Base-by-base conservation (phyloP, 92 coral and sea anemone species). In the Palythoa heliodiscus region DNA sequence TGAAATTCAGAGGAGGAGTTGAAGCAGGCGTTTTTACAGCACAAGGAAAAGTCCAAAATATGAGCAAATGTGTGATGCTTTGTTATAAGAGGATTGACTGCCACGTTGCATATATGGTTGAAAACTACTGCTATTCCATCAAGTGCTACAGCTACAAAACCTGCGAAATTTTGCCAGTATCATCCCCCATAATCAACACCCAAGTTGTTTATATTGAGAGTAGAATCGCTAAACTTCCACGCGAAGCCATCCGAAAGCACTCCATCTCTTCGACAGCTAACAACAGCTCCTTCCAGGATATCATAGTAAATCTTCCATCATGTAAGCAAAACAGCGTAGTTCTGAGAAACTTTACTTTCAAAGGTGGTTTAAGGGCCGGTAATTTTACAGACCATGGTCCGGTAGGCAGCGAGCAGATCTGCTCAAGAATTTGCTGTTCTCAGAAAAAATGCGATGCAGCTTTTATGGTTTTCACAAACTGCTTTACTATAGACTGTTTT, bases 291-390 rank as follows among this genome's bases (percentile, higher is more conserved):
- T 20, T 48, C 11, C 22, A 87, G 35, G 77, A 88, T 22, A 39
- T 20, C 14, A 76, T 29, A 13, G 40, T 25, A 61, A 76, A 73
- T 5, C 86, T 75, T 43, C 86, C 29, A 73, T 57, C 86, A 20
- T 94, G 98, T 58, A 84, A 91, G 11, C 79, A 80, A 76, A 86
- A 90, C 48, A 75, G 91, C 15, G 90, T 92, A 14, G 89, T 96
- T 9, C 87, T 90, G 52, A 91, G 60, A 47, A 95, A 94, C 87
- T 93, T 96, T 79, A 96, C 99, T 4, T 94, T 96, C 71, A 89
- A 88, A 1, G 98, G 93, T n/a, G 99, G 99, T 55, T 89, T 96
- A 75, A 88, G 93, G 19, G 98, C 99, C 13, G 99, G 99, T 23
- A 95, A 96, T 79, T 96, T 94, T 72, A 95, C 98, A 10, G 95